Conservation (phyloP, 37 sponge, comb jelly and placozoan genomes). For the Aplysina aerophoba region DNA sequence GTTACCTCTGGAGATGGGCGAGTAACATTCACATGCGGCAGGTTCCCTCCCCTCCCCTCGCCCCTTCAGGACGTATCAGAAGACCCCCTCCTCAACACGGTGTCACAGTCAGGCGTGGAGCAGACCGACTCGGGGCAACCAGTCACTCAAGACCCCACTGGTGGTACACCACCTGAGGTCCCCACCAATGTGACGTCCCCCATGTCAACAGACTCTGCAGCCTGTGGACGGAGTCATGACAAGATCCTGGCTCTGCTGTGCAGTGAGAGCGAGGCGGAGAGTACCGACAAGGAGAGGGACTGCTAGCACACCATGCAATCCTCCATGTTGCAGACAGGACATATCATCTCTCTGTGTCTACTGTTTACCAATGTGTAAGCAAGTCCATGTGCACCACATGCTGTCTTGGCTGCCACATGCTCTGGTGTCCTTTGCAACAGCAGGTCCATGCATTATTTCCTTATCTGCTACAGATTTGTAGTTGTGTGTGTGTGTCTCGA, state of each 20-base stretch:
- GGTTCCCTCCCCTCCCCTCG: slow-evolving; percentile 18
- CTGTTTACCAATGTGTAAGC: no score
- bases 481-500: no score
- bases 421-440: no score
- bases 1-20: no score
- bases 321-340: no score
- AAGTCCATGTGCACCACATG: no score
- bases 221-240: neutral
- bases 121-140: neutral
- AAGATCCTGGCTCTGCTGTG: neutral
- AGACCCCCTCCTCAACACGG: slow-evolving; percentile 38
- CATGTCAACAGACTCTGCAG: neutral
- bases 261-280: slow-evolving; percentile 21
- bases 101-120: neutral
- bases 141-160: neutral
- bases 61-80: slow-evolving; percentile 49
- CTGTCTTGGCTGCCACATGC: no score
- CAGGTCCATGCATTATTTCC: no score
- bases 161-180: neutral
- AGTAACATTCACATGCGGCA: no score
- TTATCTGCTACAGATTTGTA: no score
- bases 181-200: slow-evolving; percentile 6
- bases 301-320: neutral
- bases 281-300: slow-evolving; percentile 17
- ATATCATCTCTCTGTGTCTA: no score